These are phyloP conservation scores for Temnothorax unifasciatus DNA, from an alignment of 2,888 invertebrate genomes.

Conservation along the genomic window DNA sequence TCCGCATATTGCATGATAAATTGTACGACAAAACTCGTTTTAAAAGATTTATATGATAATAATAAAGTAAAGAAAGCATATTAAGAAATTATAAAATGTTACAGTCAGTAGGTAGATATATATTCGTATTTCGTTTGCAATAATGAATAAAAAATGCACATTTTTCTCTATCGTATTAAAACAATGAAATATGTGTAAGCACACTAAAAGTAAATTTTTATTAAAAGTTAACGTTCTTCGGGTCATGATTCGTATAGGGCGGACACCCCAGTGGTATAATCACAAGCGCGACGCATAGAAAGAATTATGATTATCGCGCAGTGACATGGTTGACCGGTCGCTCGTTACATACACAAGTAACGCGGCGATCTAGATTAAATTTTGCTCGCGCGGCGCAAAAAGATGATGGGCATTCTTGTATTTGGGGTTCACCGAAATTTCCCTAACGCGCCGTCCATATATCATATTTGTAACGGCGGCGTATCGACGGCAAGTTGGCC, in stretches of 20 bases:
- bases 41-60: not conserved
- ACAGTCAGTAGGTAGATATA: not conserved
- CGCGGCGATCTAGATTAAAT: slow-evolving; percentile 40
- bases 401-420: slow-evolving; percentile 38
- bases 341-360: slow-evolving; percentile 33
- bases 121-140: not conserved
- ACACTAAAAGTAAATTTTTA: not conserved
- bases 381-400: slow-evolving; percentile 27
- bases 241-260: not conserved
- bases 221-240: not conserved
- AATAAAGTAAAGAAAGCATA: not conserved
- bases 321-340: not conserved
- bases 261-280: not conserved
- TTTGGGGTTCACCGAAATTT: slow-evolving; percentile 7
- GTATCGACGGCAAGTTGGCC: slow-evolving; percentile 48
- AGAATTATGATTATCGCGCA: slow-evolving; percentile 26
- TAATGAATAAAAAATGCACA: not conserved
- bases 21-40: slow-evolving; percentile 14
- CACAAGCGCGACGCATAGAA: not conserved
- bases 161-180: not conserved
- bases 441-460: slow-evolving; percentile 26
- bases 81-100: not conserved
- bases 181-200: not conserved
- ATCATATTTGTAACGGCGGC: slow-evolving; percentile 38
- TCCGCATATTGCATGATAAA: slow-evolving; percentile 46